Evolutionary conservation across 2,797 vertebrate species (phyloP).

Genomic region (Botia almorhae): DNA sequence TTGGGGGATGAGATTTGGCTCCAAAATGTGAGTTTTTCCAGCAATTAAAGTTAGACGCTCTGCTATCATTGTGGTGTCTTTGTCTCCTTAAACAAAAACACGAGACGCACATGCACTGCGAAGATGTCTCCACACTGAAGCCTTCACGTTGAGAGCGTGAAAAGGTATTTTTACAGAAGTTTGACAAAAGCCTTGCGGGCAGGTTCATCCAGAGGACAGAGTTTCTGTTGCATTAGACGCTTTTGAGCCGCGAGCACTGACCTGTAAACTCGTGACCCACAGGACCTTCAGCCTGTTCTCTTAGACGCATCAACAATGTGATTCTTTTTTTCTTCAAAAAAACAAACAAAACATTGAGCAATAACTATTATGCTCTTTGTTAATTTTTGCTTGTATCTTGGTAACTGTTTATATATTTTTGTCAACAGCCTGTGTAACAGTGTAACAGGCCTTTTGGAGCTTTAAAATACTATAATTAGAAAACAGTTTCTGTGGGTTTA

Average conservation of each 20-base stretch:
- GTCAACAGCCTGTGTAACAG: not conserved
- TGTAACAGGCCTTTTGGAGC: not conserved
- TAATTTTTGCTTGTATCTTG: not conserved
- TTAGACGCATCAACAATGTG: conserved; percentile 74
- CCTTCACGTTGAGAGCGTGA: conserved; percentile 89
- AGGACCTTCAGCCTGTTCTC: conserved; percentile 87
- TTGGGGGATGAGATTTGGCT: conserved; percentile 56
- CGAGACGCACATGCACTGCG: conserved; percentile 83
- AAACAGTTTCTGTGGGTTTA: not conserved
- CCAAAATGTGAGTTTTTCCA: conserved; percentile 73
- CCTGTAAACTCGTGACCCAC: conserved; percentile 98
- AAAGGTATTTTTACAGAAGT: conserved; percentile 98
- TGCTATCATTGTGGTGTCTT: conserved; percentile 86
- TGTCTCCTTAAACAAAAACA: conserved; percentile 89
- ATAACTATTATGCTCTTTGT: not conserved
- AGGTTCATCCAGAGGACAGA: conserved; percentile 99
- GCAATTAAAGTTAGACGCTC: conserved; percentile 90
- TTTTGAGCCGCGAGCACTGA: conserved; percentile 97
- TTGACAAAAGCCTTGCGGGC: conserved; percentile 91
- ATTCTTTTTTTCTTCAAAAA: not conserved
- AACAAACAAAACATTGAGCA: not conserved
- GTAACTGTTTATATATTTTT: not conserved
- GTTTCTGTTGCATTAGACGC: conserved; percentile 90
- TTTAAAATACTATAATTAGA: not conserved
- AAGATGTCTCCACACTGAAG: conserved; percentile 86